A percentile compares a stretch with the other conserved stretches of the same genome.
phyloP scores from a whole-genome alignment of 2,113 vertebrate species.

The Melospiza melodia region DNA sequence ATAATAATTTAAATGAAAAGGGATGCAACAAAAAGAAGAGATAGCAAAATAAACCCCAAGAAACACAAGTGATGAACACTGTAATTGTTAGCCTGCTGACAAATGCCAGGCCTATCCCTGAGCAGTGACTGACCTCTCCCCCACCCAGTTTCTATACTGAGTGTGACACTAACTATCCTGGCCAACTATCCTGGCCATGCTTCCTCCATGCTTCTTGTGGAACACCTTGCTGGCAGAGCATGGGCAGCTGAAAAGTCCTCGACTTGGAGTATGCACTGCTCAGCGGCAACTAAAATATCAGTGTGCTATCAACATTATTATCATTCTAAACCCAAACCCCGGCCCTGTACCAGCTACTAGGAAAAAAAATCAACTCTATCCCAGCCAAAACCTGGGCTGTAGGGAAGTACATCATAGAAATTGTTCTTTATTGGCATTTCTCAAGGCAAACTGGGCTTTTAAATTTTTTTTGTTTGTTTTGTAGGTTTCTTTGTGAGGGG shows the following conservation, averaged over 20 bases:
- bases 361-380: neutral
- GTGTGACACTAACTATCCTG: neutral
- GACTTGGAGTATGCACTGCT: neutral
- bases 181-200: neutral
- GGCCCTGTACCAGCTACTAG: neutral
- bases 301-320: neutral
- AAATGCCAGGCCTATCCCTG: neutral
- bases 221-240: neutral
- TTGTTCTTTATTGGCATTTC: neutral
- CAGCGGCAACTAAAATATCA: neutral
- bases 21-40: neutral
- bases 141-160: neutral
- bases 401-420: neutral
- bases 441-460: neutral
- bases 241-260: neutral
- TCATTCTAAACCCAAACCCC: neutral
- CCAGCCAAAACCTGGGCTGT: neutral
- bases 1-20: neutral
- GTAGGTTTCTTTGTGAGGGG: too few relatives aligned
- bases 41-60: neutral
- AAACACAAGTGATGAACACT: neutral
- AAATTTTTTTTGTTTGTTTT: neutral
- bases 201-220: neutral
- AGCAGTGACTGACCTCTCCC: neutral
- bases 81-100: rapidly evolving